Conservation (phyloP, 2,888 invertebrate genomes). For the Brenthis ino region DNA sequence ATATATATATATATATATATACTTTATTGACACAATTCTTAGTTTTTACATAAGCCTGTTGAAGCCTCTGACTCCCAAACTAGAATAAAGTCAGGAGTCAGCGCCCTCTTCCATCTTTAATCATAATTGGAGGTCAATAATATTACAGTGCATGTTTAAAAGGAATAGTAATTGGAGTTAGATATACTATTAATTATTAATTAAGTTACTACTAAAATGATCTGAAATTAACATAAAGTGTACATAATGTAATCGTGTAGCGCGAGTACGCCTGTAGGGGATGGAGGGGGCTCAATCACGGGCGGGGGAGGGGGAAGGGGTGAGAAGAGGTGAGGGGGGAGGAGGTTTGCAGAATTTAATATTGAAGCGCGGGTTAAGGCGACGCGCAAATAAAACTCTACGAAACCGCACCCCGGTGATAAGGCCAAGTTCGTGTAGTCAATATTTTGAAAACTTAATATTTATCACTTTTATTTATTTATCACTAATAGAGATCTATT, state of each 20-base stretch:
- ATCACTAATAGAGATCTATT: no score
- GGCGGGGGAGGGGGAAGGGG: slow-evolving; percentile 25
- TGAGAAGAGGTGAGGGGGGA: slow-evolving; percentile 33
- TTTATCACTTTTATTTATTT: no score
- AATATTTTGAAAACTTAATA: background rate
- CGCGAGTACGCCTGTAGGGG: slow-evolving; percentile 43
- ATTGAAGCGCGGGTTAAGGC: slow-evolving; percentile 78
- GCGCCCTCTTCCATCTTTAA: no score
- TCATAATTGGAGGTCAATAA: no score
- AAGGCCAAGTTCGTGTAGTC: slow-evolving; percentile 49
- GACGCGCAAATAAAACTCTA: slow-evolving; percentile 76
- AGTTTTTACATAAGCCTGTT: no score
- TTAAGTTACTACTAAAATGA: slow-evolving; percentile 2
- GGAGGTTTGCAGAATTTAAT: slow-evolving; percentile 68
- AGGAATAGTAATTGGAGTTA: background rate
- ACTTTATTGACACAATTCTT: no score
- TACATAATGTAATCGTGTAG: slow-evolving; percentile 61
- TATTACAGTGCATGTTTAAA: no score
- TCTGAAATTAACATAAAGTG: slow-evolving; percentile 22
- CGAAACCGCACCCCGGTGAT: slow-evolving; percentile 64
- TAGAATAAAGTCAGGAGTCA: no score
- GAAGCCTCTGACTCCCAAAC: no score
- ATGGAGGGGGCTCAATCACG: slow-evolving; percentile 41
- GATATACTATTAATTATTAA: background rate
- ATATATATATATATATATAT: no score